Base-by-base conservation (phyloP, 2,797 vertebrate species). In the Hemibagrus guttatus region DNA sequence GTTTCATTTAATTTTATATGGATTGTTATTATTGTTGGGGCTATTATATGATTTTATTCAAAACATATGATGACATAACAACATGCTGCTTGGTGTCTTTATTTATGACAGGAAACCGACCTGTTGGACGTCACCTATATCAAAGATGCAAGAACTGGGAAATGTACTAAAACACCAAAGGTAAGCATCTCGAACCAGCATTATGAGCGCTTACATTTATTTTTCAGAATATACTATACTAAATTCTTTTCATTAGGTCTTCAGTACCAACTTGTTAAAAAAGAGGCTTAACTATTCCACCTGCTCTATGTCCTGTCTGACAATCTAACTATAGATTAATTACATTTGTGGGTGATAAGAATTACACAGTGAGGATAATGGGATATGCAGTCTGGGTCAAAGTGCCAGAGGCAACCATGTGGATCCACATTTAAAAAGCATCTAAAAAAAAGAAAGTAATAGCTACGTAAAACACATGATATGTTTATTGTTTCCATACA, bases 81-180 rank as follows among this genome's bases (percentile, higher is more conserved):
- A 14, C 28, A 49, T 78, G 26, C 26, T 46, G 26, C 54, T 84
- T 59, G n/a, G n/a, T 81, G 54, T 87, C 69, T 80, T 74, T 89
- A 26, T 89, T 90, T n/a, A 90, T 91, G 84, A 86, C 92, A 96
- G 96, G 96, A 96, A 69, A 96, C 95, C 0, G 96, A 96, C 84
- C 93, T 96, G 13, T 91, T 96, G 91, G 96, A 96, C 84, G 94
- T 96, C 76, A 92, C 93, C 0, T 92, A 94, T 90, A 96, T 96
- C 89, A 96, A 96, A 90, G 96, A 96, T 91, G 94, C 95, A 90
- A 93, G 96, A 79, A 95, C 95, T 58, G 96, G 95, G 85, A 96
- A 96, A 91, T 94, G 93, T 86, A 94, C 95, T 39, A 96, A 95
- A 93, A 93, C 93, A 0, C 96, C 95, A 88, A 96, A 96, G 94